Conservation (phyloP, 2,888 invertebrate genomes). For the Meta bourneti region DNA sequence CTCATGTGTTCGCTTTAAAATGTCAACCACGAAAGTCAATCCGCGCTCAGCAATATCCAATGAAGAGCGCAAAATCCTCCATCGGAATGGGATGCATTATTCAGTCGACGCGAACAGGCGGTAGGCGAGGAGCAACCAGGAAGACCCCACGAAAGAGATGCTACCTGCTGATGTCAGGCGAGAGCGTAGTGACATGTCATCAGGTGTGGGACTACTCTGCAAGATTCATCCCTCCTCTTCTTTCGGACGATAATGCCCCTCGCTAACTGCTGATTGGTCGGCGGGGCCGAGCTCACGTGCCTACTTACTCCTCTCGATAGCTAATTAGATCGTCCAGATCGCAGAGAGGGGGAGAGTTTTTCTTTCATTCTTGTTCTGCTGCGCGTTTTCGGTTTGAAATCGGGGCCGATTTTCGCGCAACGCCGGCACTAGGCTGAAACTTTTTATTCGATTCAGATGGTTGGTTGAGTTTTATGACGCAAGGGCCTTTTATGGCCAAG, state of each 20-base stretch:
- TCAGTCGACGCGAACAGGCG: background rate
- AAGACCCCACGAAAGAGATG: slow-evolving; percentile 26
- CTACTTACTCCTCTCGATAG: slow-evolving; percentile 36
- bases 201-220: slow-evolving; percentile 58
- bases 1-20: too few species aligned
- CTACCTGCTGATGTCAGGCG: slow-evolving; percentile 65
- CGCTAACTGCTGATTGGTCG: slow-evolving; percentile 63
- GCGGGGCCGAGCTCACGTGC: slow-evolving; percentile 46
- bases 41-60: too few species aligned
- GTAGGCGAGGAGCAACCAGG: background rate
- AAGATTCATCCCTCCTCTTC: slow-evolving; percentile 53
- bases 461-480: too few species aligned
- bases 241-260: slow-evolving; percentile 66
- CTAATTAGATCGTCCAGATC: slow-evolving; percentile 64
- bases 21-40: too few species aligned
- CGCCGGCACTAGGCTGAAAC: too few species aligned
- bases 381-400: background rate
- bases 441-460: too few species aligned
- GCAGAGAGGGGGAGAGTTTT: slow-evolving; percentile 7
- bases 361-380: background rate
- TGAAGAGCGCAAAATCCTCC: too few species aligned
- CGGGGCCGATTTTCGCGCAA: background rate
- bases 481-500: too few species aligned
- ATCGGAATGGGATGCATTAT: too few species aligned
- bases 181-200: slow-evolving; percentile 69